A percentile compares a stretch with the other conserved stretches of the same genome.
Evolutionary conservation across 23 tunicate genomes (phyloP).

Genomic region (Halocynthia roretzi): DNA sequence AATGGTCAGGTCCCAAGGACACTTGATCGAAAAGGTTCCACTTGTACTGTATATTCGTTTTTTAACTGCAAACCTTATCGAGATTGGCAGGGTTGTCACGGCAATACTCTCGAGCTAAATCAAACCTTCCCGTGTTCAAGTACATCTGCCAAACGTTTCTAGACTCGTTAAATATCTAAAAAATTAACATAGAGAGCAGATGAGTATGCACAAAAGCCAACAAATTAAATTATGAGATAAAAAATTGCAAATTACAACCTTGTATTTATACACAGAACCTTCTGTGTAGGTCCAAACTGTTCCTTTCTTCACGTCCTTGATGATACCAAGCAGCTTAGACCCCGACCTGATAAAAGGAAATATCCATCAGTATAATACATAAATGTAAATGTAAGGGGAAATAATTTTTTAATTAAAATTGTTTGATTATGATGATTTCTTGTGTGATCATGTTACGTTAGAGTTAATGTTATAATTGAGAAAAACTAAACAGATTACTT

Average conservation of each 20-base stretch:
- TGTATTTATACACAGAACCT: slow-evolving; percentile 69
- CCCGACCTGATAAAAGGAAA: slow-evolving; percentile 51
- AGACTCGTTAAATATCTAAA: slow-evolving; percentile 63
- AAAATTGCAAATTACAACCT: slow-evolving; percentile 22
- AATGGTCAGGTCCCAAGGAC: too few species aligned
- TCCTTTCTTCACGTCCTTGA: slow-evolving; percentile 50
- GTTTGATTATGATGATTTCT: background rate
- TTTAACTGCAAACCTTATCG: slow-evolving; percentile 27
- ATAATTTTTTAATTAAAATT: background rate
- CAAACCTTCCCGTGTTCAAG: slow-evolving; percentile 72
- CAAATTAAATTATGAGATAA: background rate
- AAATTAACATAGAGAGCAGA: background rate
- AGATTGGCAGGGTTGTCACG: slow-evolving; percentile 72
- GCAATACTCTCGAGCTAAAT: slow-evolving; percentile 78
- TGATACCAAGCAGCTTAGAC: slow-evolving; percentile 27
- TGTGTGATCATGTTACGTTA: background rate
- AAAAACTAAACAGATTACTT: background rate
- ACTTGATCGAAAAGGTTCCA: too few species aligned
- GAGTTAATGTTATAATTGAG: background rate
- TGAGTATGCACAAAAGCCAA: background rate
- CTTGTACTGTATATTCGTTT: too few species aligned
- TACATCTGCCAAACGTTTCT: slow-evolving; percentile 93
- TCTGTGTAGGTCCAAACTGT: slow-evolving; percentile 69
- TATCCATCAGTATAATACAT: too few species aligned
- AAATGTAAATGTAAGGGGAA: too few species aligned